Conservation (phyloP, 2,888 invertebrate genomes). For the Scrobipalpa costella region DNA sequence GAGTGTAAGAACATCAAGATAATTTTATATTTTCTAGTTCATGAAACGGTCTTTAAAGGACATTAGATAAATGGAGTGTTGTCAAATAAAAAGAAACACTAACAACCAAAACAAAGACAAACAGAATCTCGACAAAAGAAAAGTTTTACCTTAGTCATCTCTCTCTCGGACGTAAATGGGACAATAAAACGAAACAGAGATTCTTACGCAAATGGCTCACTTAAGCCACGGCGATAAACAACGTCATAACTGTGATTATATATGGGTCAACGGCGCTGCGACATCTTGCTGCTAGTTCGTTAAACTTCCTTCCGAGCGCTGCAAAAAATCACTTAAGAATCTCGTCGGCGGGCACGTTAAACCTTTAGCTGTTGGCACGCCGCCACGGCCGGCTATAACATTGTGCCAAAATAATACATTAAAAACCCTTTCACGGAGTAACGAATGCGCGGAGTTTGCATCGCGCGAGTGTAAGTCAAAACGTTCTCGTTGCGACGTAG, state of each 20-base stretch:
- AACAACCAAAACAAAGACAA: conserved; percentile 35
- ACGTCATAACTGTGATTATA: conserved; percentile 65
- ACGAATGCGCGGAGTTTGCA: conserved; percentile 63
- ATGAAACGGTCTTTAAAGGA: not conserved
- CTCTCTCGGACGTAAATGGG: conserved; percentile 39
- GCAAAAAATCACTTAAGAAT: conserved; percentile 76
- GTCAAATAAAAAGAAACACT: conserved; percentile 1
- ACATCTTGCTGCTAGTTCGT: conserved; percentile 73
- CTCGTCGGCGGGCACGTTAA: conserved; percentile 66
- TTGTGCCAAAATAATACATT: conserved; percentile 77
- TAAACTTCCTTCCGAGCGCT: conserved; percentile 62
- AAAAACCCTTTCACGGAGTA: conserved; percentile 67
- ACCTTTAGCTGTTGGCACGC: conserved; percentile 70
- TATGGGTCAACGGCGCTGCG: conserved; percentile 68
- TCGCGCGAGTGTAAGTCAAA: conserved; percentile 48
- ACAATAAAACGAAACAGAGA: conserved; percentile 46
- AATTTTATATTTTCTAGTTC: not conserved
- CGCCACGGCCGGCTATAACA: conserved; percentile 62
- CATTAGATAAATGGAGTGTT: not conserved
- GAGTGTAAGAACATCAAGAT: not conserved
- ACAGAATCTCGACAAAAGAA: conserved; percentile 27
- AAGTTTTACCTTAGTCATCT: conserved; percentile 42
- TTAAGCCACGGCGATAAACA: conserved; percentile 57
- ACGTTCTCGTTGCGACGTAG: conserved; percentile 50
- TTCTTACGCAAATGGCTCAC: conserved; percentile 53